A percentile compares a stretch with the other conserved stretches of the same genome.
phyloP scores from a whole-genome alignment of 1,140 invertebrate genomes.

The Nebria ingens region DNA sequence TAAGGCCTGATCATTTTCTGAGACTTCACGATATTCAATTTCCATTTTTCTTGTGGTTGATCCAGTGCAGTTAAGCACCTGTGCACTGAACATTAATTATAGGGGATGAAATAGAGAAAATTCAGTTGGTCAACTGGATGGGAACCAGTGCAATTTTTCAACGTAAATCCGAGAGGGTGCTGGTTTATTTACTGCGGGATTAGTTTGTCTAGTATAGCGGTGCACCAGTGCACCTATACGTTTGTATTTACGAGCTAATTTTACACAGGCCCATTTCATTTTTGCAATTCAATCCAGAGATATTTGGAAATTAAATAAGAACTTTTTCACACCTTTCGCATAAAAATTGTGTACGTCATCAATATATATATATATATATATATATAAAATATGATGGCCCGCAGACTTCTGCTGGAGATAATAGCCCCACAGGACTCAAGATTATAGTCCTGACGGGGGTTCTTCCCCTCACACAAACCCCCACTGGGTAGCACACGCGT shows the following conservation, averaged over 20 bases:
- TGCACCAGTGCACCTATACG: too few relatives aligned
- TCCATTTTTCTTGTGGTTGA: constrained; percentile 7
- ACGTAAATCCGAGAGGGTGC: not conserved
- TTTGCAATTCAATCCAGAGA: too few relatives aligned
- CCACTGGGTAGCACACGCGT: not conserved
- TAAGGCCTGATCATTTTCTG: not conserved
- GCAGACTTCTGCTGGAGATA: not conserved
- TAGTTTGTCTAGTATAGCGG: not conserved
- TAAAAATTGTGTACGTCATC: too few relatives aligned
- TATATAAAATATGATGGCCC: too few relatives aligned
- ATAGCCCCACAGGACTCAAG: not conserved
- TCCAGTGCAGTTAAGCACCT: not conserved
- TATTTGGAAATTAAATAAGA: too few relatives aligned
- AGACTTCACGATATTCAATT: not conserved
- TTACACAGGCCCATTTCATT: too few relatives aligned
- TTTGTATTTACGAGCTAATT: too few relatives aligned
- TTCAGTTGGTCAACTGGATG: not conserved
- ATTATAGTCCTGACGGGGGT: not conserved
- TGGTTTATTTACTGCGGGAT: constrained; percentile 2
- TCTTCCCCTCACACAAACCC: not conserved
- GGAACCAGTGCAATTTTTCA: not conserved
- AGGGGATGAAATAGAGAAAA: too few relatives aligned
- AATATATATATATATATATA: too few relatives aligned
- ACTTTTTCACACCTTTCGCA: too few relatives aligned
- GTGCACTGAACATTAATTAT: not conserved